Percentiles rank a stretch among this genome's conserved stretches.
phyloP scores from a whole-genome alignment of 2,113 vertebrate genomes.

The Strigops habroptila region DNA sequence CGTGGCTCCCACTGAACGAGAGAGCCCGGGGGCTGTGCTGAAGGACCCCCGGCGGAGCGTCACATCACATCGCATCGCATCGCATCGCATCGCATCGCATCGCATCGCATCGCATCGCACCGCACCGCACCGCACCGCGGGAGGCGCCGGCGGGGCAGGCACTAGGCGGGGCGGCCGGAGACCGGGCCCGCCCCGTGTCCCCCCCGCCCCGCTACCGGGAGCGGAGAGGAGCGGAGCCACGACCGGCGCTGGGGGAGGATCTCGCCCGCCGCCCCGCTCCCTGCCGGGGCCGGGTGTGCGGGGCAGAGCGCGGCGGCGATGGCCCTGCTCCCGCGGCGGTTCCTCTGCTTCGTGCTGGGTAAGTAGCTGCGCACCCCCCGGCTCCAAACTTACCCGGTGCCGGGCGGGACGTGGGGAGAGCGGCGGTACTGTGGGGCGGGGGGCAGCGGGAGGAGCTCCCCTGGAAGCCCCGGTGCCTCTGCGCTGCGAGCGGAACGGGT shows the following conservation, averaged over 20 bases:
- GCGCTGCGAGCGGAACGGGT: not conserved
- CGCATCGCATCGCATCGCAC: too few relatives aligned
- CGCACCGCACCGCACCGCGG: too few relatives aligned
- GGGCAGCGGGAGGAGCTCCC: not conserved
- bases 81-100: too few relatives aligned
- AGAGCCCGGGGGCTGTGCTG: not conserved
- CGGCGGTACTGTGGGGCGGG: not conserved
- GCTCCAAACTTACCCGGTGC: not conserved
- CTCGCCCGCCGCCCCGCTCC: not conserved
- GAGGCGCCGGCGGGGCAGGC: not conserved
- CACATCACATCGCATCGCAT: too few relatives aligned
- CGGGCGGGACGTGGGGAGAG: not conserved
- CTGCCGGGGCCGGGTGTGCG: not conserved
- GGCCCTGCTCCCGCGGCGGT: conserved; percentile 4
- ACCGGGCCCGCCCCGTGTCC: not conserved
- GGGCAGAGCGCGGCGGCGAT: not conserved
- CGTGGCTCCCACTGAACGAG: not conserved
- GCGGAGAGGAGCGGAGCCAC: not conserved
- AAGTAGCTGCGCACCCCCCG: not conserved
- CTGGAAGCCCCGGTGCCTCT: not conserved
- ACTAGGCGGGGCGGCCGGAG: not conserved
- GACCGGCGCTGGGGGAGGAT: not conserved
- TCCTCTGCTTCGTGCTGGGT: conserved; percentile 59
- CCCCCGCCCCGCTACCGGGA: not conserved
- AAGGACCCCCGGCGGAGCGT: not conserved